A percentile compares a stretch with the other conserved stretches of the same genome.
These are phyloP conservation scores for Sycophila texana DNA, from an alignment of 2,888 invertebrate genomes.

Conservation along the genomic window DNA sequence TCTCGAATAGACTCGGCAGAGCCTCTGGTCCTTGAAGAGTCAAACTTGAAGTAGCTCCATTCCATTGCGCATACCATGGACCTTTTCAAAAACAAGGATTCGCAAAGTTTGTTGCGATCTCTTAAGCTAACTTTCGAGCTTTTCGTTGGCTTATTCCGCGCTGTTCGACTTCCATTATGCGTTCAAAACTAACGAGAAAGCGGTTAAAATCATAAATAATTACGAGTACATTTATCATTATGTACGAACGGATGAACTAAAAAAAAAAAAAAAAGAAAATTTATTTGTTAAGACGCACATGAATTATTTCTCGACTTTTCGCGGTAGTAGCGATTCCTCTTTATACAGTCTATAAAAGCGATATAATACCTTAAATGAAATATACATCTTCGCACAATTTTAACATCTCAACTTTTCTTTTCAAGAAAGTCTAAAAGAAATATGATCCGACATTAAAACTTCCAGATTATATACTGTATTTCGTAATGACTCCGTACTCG, in stretches of 20 bases:
- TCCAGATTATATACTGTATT: constrained; percentile 6
- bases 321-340: too few species aligned
- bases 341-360: too few species aligned
- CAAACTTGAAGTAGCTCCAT: constrained; percentile 35
- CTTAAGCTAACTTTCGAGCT: constrained; percentile 32
- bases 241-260: too few species aligned
- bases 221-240: too few species aligned
- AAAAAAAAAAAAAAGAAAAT: too few species aligned
- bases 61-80: constrained; percentile 30
- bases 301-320: too few species aligned
- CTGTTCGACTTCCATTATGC: too few species aligned
- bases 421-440: constrained; percentile 32
- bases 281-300: too few species aligned
- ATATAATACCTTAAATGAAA: too few species aligned
- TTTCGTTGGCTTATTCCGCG: too few species aligned
- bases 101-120: constrained; percentile 14
- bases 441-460: constrained; percentile 27
- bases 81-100: constrained; percentile 35
- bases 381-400: not conserved
- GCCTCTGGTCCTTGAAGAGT: constrained; percentile 33
- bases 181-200: too few species aligned
- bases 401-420: constrained; percentile 18
- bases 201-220: too few species aligned
- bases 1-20: constrained; percentile 45
- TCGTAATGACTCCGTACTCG: constrained; percentile 35